phyloP scores from a whole-genome alignment of 2,797 vertebrate species.

The Melopsittacus undulatus region DNA sequence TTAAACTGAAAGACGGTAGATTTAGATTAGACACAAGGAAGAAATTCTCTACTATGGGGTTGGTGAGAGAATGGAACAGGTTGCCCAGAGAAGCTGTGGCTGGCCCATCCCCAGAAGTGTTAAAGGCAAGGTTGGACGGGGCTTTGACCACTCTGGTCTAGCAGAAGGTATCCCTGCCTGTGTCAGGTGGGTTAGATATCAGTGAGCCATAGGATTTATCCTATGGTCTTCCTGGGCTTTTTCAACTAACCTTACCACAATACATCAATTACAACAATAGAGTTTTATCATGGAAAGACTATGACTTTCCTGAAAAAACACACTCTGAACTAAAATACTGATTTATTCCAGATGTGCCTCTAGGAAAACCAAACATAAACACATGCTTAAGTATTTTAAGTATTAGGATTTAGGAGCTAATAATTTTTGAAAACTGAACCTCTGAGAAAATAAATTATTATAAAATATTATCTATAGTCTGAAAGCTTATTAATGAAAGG shows the following conservation, averaged over 20 bases:
- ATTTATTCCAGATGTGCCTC: neutral
- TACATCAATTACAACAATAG: neutral
- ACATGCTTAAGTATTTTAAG: neutral
- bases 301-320: neutral
- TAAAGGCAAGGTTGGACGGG: neutral
- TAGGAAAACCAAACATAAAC: neutral
- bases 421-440: neutral
- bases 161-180: neutral
- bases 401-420: neutral
- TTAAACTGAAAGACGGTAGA: neutral
- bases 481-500: constrained; percentile 22
- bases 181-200: neutral
- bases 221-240: neutral
- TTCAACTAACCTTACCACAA: neutral
- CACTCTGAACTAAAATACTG: neutral
- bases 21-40: neutral
- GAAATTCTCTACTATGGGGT: neutral
- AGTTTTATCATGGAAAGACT: neutral
- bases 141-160: neutral
- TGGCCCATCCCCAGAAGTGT: neutral
- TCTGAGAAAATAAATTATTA: neutral
- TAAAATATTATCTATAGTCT: neutral
- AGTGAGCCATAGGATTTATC: neutral
- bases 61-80: neutral
- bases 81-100: neutral